Evolutionary conservation across 2,888 invertebrate genomes (phyloP), one percentile per base, ranked within the genome.

Genomic region (Habroteleia sp.): DNA sequence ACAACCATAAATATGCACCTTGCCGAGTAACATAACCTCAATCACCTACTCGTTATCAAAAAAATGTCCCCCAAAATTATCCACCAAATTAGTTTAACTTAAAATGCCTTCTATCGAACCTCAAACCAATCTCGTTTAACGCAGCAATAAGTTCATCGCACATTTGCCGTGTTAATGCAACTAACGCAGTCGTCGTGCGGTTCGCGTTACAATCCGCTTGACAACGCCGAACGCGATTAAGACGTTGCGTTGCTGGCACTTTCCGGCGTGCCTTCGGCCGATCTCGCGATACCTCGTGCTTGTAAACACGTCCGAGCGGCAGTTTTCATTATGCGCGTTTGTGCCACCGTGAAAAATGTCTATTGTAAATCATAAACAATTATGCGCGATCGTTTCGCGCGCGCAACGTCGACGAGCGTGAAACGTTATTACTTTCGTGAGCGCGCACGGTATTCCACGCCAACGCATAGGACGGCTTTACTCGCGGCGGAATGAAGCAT

Each of bases 331-430:
- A 60, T 56, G 50, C 52, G 27, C 5, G 23, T 10, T 13, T 27
- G 29, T 23, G 46, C 23, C 44, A 46, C 50, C 46, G 71, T 63
- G 63, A 63, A 62, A 71, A 71, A 63, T 56, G 48, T 35, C 23
- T 23, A 63, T 56, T 71, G 63, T 71, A 71, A 71, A 71, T 74
- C 68, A 66, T 63, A 68, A 74, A 74, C 63, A 68, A 74, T 68
- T 54, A 62, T 35, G 35, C 10, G 37, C 48, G 48, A 68, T 74
- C 68, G 60, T 62, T 54, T 60, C 35, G 60, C 44, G 35, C 60
- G 27, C 31, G 20, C 14, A 35, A 60, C 44, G 46, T 44, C 60
- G 65, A 31, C 63, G 29, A 74, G 74, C 68, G 62, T 62, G 74
- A 69, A 63, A 68, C 46, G 42, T 62, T 68, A 74, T 62, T 54